phyloP scores from a whole-genome alignment of 2,797 vertebrate species.

The Pangasius sanitwongsei region DNA sequence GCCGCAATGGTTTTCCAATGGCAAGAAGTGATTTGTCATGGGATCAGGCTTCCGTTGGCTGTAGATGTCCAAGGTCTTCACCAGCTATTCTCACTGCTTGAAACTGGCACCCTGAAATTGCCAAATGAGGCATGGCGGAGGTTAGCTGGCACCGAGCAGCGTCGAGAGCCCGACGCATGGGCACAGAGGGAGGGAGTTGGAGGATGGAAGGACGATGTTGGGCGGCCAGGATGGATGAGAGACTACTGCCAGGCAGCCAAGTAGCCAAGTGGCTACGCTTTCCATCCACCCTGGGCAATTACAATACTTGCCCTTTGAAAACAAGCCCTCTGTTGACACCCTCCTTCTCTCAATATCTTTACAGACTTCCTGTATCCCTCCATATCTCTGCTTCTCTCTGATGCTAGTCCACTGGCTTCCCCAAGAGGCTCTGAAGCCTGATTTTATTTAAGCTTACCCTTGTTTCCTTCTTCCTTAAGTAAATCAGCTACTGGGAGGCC shows the following conservation, averaged over 20 bases:
- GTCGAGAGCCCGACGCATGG: constrained; percentile 55
- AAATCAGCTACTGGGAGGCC: constrained; percentile 61
- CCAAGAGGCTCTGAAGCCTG: constrained; percentile 60
- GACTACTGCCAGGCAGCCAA: constrained; percentile 51
- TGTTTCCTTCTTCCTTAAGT: constrained; percentile 60
- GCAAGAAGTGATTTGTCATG: constrained; percentile 47
- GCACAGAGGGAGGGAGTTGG: constrained; percentile 44
- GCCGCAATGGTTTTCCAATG: constrained; percentile 20
- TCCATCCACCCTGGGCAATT: constrained; percentile 68
- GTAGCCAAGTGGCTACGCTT: constrained; percentile 51
- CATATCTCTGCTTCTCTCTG: not conserved
- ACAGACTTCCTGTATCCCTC: constrained; percentile 12
- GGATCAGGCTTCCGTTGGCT: constrained; percentile 34
- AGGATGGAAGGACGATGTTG: constrained; percentile 45
- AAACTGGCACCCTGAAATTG: constrained; percentile 50
- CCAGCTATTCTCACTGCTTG: constrained; percentile 50
- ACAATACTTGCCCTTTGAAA: constrained; percentile 75
- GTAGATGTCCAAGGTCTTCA: constrained; percentile 52
- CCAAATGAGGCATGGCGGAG: constrained; percentile 51
- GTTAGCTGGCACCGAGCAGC: constrained; percentile 61
- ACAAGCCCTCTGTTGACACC: constrained; percentile 61
- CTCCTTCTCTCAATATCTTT: constrained; percentile 32
- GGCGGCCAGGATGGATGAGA: constrained; percentile 64
- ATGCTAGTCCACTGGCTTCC: constrained; percentile 47
- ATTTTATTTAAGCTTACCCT: constrained; percentile 50